Base-by-base conservation (phyloP, 2,797 vertebrate genomes). In the Valencia hispanica region DNA sequence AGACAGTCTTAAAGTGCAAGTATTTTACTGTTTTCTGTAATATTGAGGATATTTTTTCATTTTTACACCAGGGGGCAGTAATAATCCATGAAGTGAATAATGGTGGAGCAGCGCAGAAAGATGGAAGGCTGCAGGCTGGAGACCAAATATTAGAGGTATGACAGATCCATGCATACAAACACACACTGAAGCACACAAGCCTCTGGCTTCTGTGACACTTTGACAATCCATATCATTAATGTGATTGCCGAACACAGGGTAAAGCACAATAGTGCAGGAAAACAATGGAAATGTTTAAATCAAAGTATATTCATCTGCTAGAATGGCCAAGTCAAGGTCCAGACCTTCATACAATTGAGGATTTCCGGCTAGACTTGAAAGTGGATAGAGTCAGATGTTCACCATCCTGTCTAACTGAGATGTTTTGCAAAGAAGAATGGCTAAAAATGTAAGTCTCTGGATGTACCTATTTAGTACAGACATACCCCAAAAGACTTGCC, bases 61-160 rank as follows among this genome's bases (percentile, higher is more conserved):
- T 41, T 75, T 34, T 73, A 79, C 93, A 92, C 91, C 71, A 99
- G 98, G 98, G 97, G 83, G 96, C 96, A 85, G 97, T 99, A 88
- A 96, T 99, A 88, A 96, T 99, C 91, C 97, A 99, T 83, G 97
- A 99, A 91, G 97, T 99, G 15, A 99, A 98, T 85, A 96, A 98
- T 90, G 97, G 97, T 78, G 97, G 98, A 75, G 97, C 97, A 39
- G 97, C 97, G 50, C 97, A 97, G 84, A 98, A 96, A 93, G 98
- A 99, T 71, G 97, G 98, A 32, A 95, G 98, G 82, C 93, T 99
- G 4, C 97, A 96, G 95, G 97, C 97, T 82, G 98, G 98, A 63
- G 98, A 99, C 93, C 97, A 98, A 85, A 97, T 99, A 92, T 91
- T 99, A 85, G 97, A 99, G 96, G 98, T 99, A 89, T 5, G 59